Evolutionary conservation across 2,797 vertebrate species (phyloP), one percentile per base, ranked within the genome.

Genomic region (Alcedo atthis): DNA sequence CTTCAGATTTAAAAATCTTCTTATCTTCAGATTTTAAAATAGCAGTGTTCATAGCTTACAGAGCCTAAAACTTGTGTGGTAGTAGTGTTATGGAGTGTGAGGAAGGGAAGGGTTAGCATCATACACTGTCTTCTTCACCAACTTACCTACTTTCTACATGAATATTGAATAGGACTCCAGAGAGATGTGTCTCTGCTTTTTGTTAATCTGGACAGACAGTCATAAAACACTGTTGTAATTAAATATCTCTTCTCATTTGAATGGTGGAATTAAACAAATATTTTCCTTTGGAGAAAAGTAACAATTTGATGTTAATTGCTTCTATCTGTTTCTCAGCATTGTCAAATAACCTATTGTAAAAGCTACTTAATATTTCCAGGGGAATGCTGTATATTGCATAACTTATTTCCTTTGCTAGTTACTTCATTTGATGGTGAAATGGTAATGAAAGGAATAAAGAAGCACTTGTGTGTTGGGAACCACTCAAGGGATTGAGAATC

Each of bases 261-360:
- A 73, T 67, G 32, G 64, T 73, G 66, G 83, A 86, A 95, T 96
- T 95, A 94, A 95, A 95, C 94, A 96, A 96, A 96, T 96, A 93
- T 95, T 95, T 96, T 93, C 81, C 85, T 89, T 87, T 89, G 70
- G 93, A 96, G 89, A 81, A 93, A 93, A 95, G 93, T 85, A 96
- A 80, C 94, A 93, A 88, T 94, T 94, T 93, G 80, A 90, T 92
- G 87, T 88, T 96, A 96, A 96, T 96, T 96, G 87, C 81, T 91
- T 95, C 67, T 94, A 66, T 88, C 85, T 91, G 55, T 82, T 85
- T 66, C 82, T 87, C 81, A 84, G 67, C 43, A 35, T 86, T 95
- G 89, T 90, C 87, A 92, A 92, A 80, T 77, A 95, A 67, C 59
- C 43, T 83, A 74, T 57, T 93, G 57, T 94, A 83, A 85, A 95